Evolutionary conservation across 2,797 vertebrate genomes (phyloP), one percentile per base, ranked within the genome.

Genomic region (Oreochromis mossambicus): DNA sequence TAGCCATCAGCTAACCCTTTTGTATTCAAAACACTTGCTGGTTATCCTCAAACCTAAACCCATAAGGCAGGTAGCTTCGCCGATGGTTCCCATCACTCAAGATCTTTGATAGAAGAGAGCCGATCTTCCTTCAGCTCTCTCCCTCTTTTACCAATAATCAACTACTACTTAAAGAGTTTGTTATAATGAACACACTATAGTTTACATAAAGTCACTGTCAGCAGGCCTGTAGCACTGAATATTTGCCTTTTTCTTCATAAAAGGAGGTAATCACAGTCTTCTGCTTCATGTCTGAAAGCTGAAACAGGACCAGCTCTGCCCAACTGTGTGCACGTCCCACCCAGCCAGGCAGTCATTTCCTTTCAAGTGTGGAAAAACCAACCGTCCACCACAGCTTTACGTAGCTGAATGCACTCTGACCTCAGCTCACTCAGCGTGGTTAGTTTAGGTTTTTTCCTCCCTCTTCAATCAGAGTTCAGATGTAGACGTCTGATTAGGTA

Each of bases 301-400:
- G 36, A 41, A 85, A 80, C 63, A 15, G 2, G 2, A 38, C 29
- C 80, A 73, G 24, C 21, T 41, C 52, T 41, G 50, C 61, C 54
- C 26, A n/a, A 41, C 48, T 32, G 55, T 19, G 43, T 66, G 61
- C 36, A 26, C 12, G 77, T 86, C 80, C 73, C 83, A 85, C 85
- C 87, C 91, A 63, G 21, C 50, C 85, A 32, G 15, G 58, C 86
- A 86, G 89, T 82, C 86, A 83, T 86, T 93, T 92, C 92, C 92
- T 90, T 54, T 87, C 78, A 66, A 54, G 58, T 61, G 83, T 93
- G 89, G 81, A 90, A 88, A 90, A 87, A 79, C 77, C 34, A 76
- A 79, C 79, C 50, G 66, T 78, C 76, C 86, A 58, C 78, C 80
- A 17, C 77, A 68, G 58, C 26, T 81, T 79, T 24, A 77, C 63